Base-by-base conservation (phyloP, 2,888 invertebrate species). In the Microctonus hyperodae region DNA sequence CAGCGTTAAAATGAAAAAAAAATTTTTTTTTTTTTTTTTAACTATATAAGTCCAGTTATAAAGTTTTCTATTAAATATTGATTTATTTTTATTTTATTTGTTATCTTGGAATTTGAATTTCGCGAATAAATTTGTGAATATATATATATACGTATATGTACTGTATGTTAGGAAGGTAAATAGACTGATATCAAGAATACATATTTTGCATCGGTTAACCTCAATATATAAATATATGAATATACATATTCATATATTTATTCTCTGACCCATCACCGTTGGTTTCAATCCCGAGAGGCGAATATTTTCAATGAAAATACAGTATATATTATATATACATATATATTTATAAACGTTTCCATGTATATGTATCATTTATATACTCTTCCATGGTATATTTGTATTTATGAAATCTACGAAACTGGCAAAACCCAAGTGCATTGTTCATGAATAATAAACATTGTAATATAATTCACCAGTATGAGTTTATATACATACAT, bases 391-490 rank as follows among this genome's bases (percentile, higher is more conserved):
- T 64, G 64, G 67, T 59, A 62, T 70, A 25, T 68, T 71, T 64
- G 66, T 70, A 71, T 71, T 71, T 71, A 71, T 71, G 68, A 70
- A 71, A 71, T 70, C 69, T 67, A 51, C 63, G 51, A 35, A 69
- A 57, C 53, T 5, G 5, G 61, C 57, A 56, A 59, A 57, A 51
- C 68, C 64, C 61, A 51, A 65, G 68, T 70, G 71, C 71, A 71
- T 71, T 71, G 71, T 71, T 69, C 71, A 71, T 71, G 68, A 71
- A 71, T 71, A 71, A 71, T 71, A 71, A 71, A 68, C 51, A 40
- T 60, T 65, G 44, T 65, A 65, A 69, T 65, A 71, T 70, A 70
- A 70, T 70, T 68, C 64, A 50, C 63, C 50, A 59, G n/a, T n/a
- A n/a, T 11, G 37, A 37, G 37, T 1, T 37, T 37, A 33, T 33